Conservation (phyloP, 1,140 invertebrate genomes). For the Caenorhabditis brenneri region DNA sequence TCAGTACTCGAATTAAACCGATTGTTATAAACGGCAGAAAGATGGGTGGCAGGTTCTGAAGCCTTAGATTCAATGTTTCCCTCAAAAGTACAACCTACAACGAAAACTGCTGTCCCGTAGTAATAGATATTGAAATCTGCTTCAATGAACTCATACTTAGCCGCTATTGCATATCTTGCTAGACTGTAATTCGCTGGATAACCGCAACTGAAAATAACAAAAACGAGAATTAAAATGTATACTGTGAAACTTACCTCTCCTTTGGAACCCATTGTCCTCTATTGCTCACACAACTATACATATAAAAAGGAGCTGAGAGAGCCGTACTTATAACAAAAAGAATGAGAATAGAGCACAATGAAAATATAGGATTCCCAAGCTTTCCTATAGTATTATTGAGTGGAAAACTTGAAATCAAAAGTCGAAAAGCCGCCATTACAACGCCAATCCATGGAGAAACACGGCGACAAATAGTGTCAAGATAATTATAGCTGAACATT, state of each 20-base stretch:
- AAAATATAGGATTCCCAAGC: not conserved
- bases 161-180: no score
- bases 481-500: not conserved
- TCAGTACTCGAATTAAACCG: no score
- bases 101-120: no score
- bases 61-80: no score
- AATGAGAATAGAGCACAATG: not conserved
- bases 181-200: not conserved
- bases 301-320: not conserved
- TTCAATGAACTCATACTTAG: no score
- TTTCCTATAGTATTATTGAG: not conserved
- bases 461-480: not conserved
- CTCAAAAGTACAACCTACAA: no score
- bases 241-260: not conserved
- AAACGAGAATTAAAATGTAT: not conserved
- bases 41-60: no score
- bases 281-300: not conserved
- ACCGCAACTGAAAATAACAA: not conserved
- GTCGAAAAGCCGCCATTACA: not conserved
- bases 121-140: no score
- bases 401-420: not conserved
- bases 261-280: not conserved
- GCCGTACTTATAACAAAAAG: not conserved
- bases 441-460: not conserved
- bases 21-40: no score